Evolutionary conservation across 2,888 invertebrate species (phyloP), one percentile per base, ranked within the genome.

Genomic region (Choristoneura rosaceana): DNA sequence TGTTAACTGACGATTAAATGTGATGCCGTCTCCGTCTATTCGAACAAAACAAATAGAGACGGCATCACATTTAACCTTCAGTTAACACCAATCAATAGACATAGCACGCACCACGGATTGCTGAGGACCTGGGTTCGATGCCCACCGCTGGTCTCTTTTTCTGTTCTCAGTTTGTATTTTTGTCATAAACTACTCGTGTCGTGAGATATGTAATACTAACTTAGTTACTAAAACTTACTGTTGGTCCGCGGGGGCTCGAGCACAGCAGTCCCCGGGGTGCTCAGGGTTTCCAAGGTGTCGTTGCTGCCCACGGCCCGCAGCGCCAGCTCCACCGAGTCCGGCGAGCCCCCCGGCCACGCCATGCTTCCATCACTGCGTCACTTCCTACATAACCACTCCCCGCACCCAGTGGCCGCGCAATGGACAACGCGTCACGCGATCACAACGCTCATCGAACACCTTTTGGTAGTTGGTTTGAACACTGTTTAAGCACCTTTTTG

Each of bases 311-410:
- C 78, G 65, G 79, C 79, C 58, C 88, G 90, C 77, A 90, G 78
- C 15, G 91, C 85, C 78, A 93, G 83, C 74, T 92, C 92, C 80
- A 91, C 91, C 12, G 85, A 83, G 58, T 89, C 92, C 74, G 87
- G 82, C 64, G 88, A 84, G 75, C 91, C 92, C 17, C 90, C 93
- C 9, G 93, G 93, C 93, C 93, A 94, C 83, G 93, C 93, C 93
- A 94, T 92, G 34, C 67, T 68, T 45, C 67, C 67, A 67, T 67
- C 62, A 71, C 62, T 15, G 58, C 58, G 73, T 66, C 76, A 59
- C 65, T 55, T 14, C 61, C 33, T 52, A 69, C 76, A 64, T 73
- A 75, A 77, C 88, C 82, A 84, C 82, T 82, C 84, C 80, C 67
- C 70, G 70, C 78, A 55, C 77, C 67, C 77, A 76, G 73, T 67